phyloP scores from a whole-genome alignment of 1,140 invertebrate species.

The Cecropterus lyciades region DNA sequence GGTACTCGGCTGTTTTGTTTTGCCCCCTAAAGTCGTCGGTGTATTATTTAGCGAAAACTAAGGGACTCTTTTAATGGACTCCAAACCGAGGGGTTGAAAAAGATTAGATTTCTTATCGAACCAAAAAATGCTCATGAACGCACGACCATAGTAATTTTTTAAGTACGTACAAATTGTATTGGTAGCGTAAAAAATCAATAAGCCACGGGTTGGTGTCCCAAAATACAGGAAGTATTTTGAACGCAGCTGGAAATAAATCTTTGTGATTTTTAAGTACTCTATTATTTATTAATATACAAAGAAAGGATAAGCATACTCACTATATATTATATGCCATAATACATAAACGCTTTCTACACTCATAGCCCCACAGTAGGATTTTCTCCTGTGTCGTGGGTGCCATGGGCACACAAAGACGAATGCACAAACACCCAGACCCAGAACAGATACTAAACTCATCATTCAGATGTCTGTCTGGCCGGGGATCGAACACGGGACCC shows the following conservation, averaged over 20 bases:
- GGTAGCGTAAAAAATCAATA: conserved; percentile 40
- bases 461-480: too few relatives aligned
- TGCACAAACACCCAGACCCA: too few relatives aligned
- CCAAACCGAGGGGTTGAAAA: conserved; percentile 61
- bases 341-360: too few relatives aligned
- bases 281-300: neutral
- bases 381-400: too few relatives aligned
- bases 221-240: conserved; percentile 18
- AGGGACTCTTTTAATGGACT: conserved; percentile 76
- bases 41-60: conserved; percentile 81
- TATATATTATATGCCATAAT: too few relatives aligned
- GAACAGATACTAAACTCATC: too few relatives aligned
- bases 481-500: too few relatives aligned
- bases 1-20: conserved; percentile 72
- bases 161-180: conserved; percentile 58
- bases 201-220: conserved; percentile 5
- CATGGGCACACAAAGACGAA: too few relatives aligned
- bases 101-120: conserved; percentile 81
- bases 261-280: neutral
- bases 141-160: conserved; percentile 45
- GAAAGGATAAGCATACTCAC: too few relatives aligned
- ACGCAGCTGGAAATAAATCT: conserved; percentile 19
- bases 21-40: conserved; percentile 65
- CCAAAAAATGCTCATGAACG: conserved; percentile 59
- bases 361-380: too few relatives aligned